phyloP scores from a whole-genome alignment of 2,113 vertebrate genomes.

The Hippocampus mohnikei region DNA sequence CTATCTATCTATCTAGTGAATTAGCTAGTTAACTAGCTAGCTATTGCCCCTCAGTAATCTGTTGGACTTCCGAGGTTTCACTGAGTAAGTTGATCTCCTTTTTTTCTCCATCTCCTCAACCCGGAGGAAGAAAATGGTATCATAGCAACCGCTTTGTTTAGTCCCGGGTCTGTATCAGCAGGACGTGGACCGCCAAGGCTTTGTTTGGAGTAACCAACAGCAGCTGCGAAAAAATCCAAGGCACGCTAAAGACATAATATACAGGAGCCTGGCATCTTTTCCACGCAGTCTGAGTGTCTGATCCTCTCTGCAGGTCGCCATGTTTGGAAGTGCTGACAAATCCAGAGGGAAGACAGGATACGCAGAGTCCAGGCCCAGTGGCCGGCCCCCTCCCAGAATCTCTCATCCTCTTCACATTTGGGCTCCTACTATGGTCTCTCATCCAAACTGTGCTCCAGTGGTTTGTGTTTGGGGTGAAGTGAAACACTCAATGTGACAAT shows the following conservation, averaged over 20 bases:
- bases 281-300: conserved; percentile 66
- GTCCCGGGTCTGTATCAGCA: conserved; percentile 60
- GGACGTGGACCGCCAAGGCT: conserved; percentile 46
- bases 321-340: conserved; percentile 80
- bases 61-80: neutral
- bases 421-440: conserved; percentile 47
- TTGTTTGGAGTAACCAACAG: conserved; percentile 72
- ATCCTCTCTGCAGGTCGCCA: conserved; percentile 68
- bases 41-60: too few relatives aligned
- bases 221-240: conserved; percentile 71
- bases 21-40: too few relatives aligned
- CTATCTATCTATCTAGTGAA: too few relatives aligned
- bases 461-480: too few relatives aligned
- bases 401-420: conserved; percentile 38
- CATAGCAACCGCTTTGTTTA: conserved; percentile 64
- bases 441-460: too few relatives aligned
- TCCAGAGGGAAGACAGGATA: conserved; percentile 62
- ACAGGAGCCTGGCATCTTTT: conserved; percentile 68
- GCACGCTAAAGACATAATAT: conserved; percentile 75
- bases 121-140: conserved; percentile 31
- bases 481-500: neutral
- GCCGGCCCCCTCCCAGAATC: conserved; percentile 38
- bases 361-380: conserved; percentile 30
- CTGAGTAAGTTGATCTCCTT: conserved; percentile 1
- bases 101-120: conserved; percentile 32